Evolutionary conservation across 1,140 invertebrate genomes (phyloP).

Genomic region (Neocloeon triangulifer): DNA sequence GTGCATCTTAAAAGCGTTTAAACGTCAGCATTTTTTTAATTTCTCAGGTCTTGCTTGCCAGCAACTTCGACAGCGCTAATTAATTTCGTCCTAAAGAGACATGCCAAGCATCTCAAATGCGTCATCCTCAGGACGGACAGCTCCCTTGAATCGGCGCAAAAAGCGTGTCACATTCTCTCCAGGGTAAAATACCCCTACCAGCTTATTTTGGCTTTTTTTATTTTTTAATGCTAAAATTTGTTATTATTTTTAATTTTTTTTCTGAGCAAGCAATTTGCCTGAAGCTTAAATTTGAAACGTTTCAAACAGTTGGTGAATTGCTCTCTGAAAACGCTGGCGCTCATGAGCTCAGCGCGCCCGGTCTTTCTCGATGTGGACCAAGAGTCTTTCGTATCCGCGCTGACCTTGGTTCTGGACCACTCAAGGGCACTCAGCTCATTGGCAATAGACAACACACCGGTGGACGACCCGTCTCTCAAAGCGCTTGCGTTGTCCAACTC

Average conservation of each 20-base stretch:
- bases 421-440: conserved; percentile 7
- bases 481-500: conserved; percentile 1
- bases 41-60: background rate
- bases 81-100: conserved; percentile 5
- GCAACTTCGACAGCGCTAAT: conserved; percentile 1
- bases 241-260: too few species aligned
- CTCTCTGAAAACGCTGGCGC: conserved; percentile 9
- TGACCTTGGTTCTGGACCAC: conserved; percentile 6
- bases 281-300: too few species aligned
- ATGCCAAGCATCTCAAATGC: conserved; percentile 5
- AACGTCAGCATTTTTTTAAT: too few species aligned
- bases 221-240: too few species aligned
- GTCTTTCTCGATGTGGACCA: conserved; percentile 3
- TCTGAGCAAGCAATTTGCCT: too few species aligned
- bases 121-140: conserved; percentile 7
- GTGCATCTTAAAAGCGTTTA: too few species aligned
- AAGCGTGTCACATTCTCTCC: conserved; percentile 6
- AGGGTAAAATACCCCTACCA: conserved; percentile 2
- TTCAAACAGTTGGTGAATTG: conserved; percentile 5
- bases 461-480: conserved; percentile 3
- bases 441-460: conserved; percentile 7
- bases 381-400: conserved; percentile 6
- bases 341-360: conserved; percentile 6
- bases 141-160: conserved; percentile 5
- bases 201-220: too few species aligned